phyloP scores from a whole-genome alignment of 2,797 vertebrate genomes.

The Mus caroli region DNA sequence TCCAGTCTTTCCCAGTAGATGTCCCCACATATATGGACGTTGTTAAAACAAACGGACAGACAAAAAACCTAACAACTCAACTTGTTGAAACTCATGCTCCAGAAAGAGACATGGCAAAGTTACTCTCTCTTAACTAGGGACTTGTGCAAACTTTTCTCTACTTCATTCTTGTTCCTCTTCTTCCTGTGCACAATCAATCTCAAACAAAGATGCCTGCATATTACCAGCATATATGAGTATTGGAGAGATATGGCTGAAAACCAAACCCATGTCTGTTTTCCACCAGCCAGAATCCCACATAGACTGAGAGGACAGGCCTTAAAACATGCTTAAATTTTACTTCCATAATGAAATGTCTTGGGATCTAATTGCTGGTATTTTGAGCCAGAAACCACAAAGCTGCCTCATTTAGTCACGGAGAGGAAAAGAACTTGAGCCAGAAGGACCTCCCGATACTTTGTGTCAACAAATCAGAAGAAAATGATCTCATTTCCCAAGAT shows the following conservation, averaged over 20 bases:
- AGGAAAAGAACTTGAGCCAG: slow-evolving; percentile 55
- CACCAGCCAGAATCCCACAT: slow-evolving; percentile 66
- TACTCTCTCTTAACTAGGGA: slow-evolving; percentile 54
- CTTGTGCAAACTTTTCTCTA: slow-evolving; percentile 66
- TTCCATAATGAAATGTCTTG: slow-evolving; percentile 70
- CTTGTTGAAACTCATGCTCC: not conserved
- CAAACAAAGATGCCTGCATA: slow-evolving; percentile 8
- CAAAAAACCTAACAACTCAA: not conserved
- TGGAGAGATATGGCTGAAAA: not conserved
- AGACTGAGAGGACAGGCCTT: slow-evolving; percentile 50
- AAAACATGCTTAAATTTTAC: slow-evolving; percentile 71
- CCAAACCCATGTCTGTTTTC: slow-evolving; percentile 13
- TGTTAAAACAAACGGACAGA: not conserved
- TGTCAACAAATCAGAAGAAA: slow-evolving; percentile 80
- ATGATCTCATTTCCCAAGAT: slow-evolving; percentile 54
- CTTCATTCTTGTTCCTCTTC: slow-evolving; percentile 35
- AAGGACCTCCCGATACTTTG: slow-evolving; percentile 76
- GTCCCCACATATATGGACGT: slow-evolving; percentile 43
- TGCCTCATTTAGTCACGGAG: slow-evolving; percentile 76
- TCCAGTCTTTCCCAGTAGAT: slow-evolving; percentile 24
- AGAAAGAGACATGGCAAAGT: slow-evolving; percentile 64
- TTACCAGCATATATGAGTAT: not conserved
- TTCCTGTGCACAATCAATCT: slow-evolving; percentile 48
- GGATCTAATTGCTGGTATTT: slow-evolving; percentile 74
- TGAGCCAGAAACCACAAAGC: slow-evolving; percentile 53